Evolutionary conservation across 2,888 invertebrate genomes (phyloP).

Genomic region (Seira ritae): DNA sequence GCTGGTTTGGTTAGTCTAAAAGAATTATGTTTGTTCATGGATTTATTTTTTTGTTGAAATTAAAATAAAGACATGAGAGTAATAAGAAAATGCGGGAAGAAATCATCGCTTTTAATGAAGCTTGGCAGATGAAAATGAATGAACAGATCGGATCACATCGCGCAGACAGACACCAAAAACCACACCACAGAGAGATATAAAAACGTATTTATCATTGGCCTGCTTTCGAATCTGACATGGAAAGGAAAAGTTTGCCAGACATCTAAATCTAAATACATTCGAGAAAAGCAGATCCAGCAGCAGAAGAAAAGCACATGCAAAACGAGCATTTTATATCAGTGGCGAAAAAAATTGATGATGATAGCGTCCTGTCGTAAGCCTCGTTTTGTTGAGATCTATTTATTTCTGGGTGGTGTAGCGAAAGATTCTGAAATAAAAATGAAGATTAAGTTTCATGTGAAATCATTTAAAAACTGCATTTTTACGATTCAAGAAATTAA

Average conservation of each 20-base stretch:
- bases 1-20: not conserved
- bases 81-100: not conserved
- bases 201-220: slow-evolving; percentile 15
- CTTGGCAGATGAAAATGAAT: slow-evolving; percentile 9
- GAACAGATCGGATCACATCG: not conserved
- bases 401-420: not conserved
- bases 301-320: not conserved
- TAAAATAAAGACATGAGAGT: no score
- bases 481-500: not conserved
- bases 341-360: not conserved
- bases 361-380: not conserved
- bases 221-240: not conserved
- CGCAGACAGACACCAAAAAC: no score
- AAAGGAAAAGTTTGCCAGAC: slow-evolving; percentile 9
- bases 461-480: not conserved
- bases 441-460: not conserved
- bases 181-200: no score
- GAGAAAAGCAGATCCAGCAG: not conserved
- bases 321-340: not conserved
- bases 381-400: not conserved
- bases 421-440: no score
- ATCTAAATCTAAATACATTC: not conserved
- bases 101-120: not conserved
- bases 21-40: not conserved
- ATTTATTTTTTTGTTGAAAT: slow-evolving; percentile 13